phyloP scores from a whole-genome alignment of 2,888 invertebrate species.

The Onchidella celtica region DNA sequence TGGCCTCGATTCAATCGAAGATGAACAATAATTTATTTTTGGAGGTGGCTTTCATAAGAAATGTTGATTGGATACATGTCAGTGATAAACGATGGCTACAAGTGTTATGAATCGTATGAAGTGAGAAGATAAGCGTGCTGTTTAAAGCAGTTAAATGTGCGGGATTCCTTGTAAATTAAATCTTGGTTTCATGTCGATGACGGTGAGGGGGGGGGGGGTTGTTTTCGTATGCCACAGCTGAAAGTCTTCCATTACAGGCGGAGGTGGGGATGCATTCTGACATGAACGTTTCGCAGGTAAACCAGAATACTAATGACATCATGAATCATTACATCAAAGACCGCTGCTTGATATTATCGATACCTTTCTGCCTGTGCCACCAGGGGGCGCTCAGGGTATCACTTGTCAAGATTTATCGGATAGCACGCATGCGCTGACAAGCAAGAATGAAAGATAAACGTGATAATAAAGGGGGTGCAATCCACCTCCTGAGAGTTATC shows the following conservation, averaged over 20 bases:
- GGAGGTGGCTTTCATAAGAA: no score
- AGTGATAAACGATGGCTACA: no score
- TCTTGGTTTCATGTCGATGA: background rate
- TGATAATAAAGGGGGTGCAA: conserved; percentile 10
- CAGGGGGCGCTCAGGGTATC: conserved; percentile 11
- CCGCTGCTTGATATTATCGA: conserved; percentile 24
- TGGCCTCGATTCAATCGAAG: no score
- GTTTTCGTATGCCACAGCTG: background rate
- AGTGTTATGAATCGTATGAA: no score
- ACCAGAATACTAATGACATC: conserved; percentile 35
- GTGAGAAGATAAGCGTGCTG: no score
- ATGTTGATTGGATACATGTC: no score
- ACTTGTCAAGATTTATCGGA: conserved; percentile 34
- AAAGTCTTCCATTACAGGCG: background rate
- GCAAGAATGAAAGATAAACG: conserved; percentile 5
- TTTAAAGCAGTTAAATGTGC: no score
- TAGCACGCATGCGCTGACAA: background rate
- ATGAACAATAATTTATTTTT: no score
- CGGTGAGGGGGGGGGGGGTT: no score
- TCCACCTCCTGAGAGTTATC: conserved; percentile 13
- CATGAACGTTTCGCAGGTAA: conserved; percentile 23
- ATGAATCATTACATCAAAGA: conserved; percentile 47
- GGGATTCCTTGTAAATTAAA: background rate
- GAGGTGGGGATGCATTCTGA: conserved; percentile 6
- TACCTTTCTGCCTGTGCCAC: background rate